Conservation (phyloP, 2,797 vertebrate genomes). For the Denticeps clupeoides region DNA sequence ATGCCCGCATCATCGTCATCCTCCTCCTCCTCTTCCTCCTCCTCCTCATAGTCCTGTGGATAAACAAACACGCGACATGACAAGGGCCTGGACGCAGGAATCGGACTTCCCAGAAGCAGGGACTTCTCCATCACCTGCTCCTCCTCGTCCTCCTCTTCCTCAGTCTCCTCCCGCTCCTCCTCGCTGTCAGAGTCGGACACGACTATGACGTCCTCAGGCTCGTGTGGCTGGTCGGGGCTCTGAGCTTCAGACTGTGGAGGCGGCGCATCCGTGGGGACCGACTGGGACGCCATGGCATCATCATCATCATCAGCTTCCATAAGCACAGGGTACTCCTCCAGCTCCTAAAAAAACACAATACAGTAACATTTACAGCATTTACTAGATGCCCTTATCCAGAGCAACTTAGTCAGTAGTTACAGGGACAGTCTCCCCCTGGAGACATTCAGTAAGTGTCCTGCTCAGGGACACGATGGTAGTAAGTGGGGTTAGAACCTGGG, state of each 20-base stretch:
- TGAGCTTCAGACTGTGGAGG: slow-evolving; percentile 57
- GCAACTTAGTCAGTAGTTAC: no score
- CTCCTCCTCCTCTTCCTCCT: slow-evolving; percentile 81
- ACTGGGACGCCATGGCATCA: slow-evolving; percentile 61
- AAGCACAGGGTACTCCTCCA: slow-evolving; percentile 67
- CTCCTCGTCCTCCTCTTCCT: slow-evolving; percentile 60
- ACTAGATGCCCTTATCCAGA: no score
- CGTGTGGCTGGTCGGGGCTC: slow-evolving; percentile 63
- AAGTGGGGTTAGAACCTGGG: no score
- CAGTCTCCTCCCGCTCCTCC: slow-evolving; percentile 81
- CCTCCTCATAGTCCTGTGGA: slow-evolving; percentile 76
- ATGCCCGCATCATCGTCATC: slow-evolving; percentile 84
- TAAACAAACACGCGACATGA: background rate
- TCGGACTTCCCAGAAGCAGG: background rate
- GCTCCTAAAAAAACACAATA: slow-evolving; percentile 45
- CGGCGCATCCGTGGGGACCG: slow-evolving; percentile 63
- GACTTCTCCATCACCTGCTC: background rate
- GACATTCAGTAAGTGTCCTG: no score
- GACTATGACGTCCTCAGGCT: slow-evolving; percentile 81
- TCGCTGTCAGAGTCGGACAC: slow-evolving; percentile 88
- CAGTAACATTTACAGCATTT: background rate
- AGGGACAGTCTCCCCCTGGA: no score
- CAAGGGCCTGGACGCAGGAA: no score
- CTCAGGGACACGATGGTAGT: no score
- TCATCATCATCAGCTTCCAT: slow-evolving; percentile 74